Percentiles rank a stretch among this genome's conserved stretches.
These are phyloP conservation scores for Sebastes dallii DNA, from an alignment of 2,797 vertebrate genomes.

Conservation along the genomic window DNA sequence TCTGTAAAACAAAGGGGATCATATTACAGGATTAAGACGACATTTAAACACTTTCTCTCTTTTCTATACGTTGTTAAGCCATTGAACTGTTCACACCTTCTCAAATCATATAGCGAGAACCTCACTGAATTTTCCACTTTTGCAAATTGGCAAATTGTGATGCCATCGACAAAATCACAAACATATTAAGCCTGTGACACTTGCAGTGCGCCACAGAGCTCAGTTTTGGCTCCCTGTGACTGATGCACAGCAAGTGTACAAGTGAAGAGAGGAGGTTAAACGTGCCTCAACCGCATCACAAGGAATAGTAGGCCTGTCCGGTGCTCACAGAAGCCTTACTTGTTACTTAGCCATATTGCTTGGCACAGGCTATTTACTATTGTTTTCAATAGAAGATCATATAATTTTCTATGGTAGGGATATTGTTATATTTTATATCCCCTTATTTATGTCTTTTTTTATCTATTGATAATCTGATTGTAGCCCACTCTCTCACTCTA, in stretches of 20 bases:
- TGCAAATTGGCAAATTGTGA: neutral
- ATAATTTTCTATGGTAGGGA: too few species aligned
- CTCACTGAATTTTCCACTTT: neutral
- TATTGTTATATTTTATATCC: too few species aligned
- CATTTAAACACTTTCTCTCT: neutral
- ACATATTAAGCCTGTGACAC: neutral
- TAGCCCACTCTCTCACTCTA: too few species aligned
- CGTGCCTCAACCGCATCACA: too few species aligned
- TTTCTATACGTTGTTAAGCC: neutral
- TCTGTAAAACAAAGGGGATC: slow-evolving; percentile 81
- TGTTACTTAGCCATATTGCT: too few species aligned
- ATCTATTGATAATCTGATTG: too few species aligned
- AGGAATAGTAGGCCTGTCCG: too few species aligned
- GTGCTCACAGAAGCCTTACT: too few species aligned
- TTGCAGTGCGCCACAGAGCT: neutral
- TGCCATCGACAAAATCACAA: neutral
- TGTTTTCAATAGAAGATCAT: too few species aligned
- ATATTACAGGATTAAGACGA: slow-evolving; percentile 2
- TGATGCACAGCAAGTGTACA: neutral
- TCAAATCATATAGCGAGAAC: neutral
- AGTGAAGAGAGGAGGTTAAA: too few species aligned
- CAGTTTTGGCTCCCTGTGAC: neutral
- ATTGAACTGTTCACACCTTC: neutral
- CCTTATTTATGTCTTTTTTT: too few species aligned
- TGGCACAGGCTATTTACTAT: too few species aligned